Percentiles rank a stretch among this genome's conserved stretches.
phyloP scores from a whole-genome alignment of 1,140 invertebrate genomes.

The Drosophila leontia region DNA sequence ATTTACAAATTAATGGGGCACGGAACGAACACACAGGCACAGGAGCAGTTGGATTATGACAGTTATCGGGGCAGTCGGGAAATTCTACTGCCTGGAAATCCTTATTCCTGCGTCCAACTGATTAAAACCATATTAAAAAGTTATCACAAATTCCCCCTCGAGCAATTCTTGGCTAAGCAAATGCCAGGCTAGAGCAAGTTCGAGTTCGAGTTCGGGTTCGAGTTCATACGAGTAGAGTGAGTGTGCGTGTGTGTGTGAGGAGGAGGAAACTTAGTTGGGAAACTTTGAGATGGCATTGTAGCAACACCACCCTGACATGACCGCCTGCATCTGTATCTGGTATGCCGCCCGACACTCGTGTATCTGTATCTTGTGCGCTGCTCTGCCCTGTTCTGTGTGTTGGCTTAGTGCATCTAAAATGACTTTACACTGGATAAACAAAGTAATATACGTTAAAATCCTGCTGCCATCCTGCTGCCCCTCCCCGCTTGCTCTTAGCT shows the following conservation, averaged over 20 bases:
- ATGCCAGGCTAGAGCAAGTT: conserved; percentile 33
- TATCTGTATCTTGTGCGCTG: conserved; percentile 39
- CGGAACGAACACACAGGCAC: not conserved
- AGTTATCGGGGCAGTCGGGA: conserved; percentile 3
- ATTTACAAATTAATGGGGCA: conserved; percentile 38
- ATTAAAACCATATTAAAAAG: conserved; percentile 82
- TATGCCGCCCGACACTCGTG: conserved; percentile 35
- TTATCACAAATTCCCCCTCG: conserved; percentile 54
- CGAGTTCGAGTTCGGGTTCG: conserved; percentile 11
- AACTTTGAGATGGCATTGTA: conserved; percentile 58
- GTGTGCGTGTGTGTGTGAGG: not conserved
- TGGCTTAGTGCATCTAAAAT: conserved; percentile 75
- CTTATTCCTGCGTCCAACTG: conserved; percentile 58
- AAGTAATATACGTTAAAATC: conserved; percentile 59
- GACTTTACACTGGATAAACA: conserved; percentile 78
- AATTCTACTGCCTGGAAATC: conserved; percentile 30
- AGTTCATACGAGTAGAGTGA: not conserved
- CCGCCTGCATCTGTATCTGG: conserved; percentile 53
- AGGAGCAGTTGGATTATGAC: conserved; percentile 17
- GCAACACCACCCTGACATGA: not conserved
- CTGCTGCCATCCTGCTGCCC: conserved; percentile 3
- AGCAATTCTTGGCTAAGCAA: conserved; percentile 50
- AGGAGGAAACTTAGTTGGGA: conserved; percentile 47
- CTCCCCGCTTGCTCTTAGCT: conserved; percentile 38
- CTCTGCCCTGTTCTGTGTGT: conserved; percentile 29